phyloP scores from a whole-genome alignment of 1,140 invertebrate species.

The Zeugodacus cucurbitae region DNA sequence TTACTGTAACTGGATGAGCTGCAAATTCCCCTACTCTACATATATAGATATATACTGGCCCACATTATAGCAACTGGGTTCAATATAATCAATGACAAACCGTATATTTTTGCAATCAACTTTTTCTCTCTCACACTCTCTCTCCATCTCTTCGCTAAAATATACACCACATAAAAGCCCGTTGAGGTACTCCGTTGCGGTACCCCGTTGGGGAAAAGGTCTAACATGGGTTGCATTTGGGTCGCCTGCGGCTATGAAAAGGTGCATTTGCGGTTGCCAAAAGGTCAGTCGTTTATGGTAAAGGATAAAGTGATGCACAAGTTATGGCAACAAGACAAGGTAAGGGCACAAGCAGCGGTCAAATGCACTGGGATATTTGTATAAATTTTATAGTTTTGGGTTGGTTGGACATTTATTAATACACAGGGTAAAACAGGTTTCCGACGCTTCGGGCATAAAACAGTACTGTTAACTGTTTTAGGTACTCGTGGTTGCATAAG shows the following conservation, averaged over 20 bases:
- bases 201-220: background rate
- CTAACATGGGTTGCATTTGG: background rate
- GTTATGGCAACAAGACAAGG: background rate
- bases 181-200: background rate
- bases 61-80: background rate
- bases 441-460: background rate
- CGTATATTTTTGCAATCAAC: background rate
- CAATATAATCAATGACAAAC: background rate
- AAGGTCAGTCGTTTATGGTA: constrained; percentile 2
- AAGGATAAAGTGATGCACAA: constrained; percentile 15
- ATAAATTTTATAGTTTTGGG: background rate
- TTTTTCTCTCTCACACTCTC: background rate
- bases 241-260: background rate
- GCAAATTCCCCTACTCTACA: too few species aligned
- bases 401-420: background rate
- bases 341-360: background rate
- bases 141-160: background rate
- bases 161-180: background rate
- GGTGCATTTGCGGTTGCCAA: background rate
- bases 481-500: background rate
- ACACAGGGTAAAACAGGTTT: background rate
- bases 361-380: background rate
- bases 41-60: too few species aligned
- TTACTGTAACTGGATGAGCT: too few species aligned
- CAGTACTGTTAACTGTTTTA: background rate